Evolutionary conservation across 2,888 invertebrate species (phyloP).

Genomic region (Agonopterix heracliana): DNA sequence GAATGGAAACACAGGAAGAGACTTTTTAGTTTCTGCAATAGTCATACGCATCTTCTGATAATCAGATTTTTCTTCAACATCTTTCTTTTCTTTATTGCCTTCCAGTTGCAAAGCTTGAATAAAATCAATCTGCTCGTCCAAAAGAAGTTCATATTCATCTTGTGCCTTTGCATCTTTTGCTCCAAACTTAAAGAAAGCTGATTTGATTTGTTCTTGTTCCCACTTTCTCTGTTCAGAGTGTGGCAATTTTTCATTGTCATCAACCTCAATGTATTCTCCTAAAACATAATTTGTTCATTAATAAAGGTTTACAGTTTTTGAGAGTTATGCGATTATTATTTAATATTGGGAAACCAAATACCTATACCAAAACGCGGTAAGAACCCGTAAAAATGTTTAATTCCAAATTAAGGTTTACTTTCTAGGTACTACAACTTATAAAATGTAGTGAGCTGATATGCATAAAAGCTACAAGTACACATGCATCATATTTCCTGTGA

Average conservation of each 20-base stretch:
- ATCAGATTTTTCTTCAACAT: conserved; percentile 80
- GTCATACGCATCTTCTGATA: conserved; percentile 81
- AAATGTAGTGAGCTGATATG: no score
- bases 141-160: conserved; percentile 92
- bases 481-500: no score
- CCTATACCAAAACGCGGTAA: no score
- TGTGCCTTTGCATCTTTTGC: conserved; percentile 87
- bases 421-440: background rate
- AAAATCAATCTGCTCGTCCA: conserved; percentile 99
- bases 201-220: conserved; percentile 98
- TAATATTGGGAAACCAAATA: no score
- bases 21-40: conserved; percentile 93
- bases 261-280: conserved; percentile 88
- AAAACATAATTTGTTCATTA: conserved; percentile 20
- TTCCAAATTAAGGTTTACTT: background rate
- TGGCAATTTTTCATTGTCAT: conserved; percentile 88
- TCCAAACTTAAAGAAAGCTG: conserved; percentile 94
- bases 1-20: conserved; percentile 96
- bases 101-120: conserved; percentile 91
- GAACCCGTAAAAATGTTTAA: no score
- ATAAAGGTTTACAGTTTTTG: no score
- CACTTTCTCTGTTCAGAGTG: conserved; percentile 94
- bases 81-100: conserved; percentile 78
- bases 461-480: no score
- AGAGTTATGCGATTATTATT: no score